phyloP scores from a whole-genome alignment of 2,888 invertebrate species.

The Heliconius sara region DNA sequence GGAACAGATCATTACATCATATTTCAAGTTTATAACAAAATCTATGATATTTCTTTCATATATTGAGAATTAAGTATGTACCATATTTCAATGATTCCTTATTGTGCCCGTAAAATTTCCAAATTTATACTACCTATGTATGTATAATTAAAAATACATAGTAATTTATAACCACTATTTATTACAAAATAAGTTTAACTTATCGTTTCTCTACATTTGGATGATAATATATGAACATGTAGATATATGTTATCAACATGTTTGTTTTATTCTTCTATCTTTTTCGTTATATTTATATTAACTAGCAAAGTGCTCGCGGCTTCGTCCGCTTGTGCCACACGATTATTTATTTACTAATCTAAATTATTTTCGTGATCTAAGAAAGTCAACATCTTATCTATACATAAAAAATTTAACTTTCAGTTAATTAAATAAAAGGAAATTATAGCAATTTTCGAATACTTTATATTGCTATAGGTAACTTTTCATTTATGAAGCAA shows the following conservation, averaged over 20 bases:
- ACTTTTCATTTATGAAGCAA: no score
- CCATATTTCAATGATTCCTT: no score
- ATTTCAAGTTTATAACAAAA: no score
- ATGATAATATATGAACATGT: background rate
- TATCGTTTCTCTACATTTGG: background rate
- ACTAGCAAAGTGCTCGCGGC: no score
- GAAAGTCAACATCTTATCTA: background rate
- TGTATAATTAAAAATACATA: background rate
- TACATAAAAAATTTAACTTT: background rate
- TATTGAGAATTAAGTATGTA: no score
- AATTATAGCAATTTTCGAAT: background rate
- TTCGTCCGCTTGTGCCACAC: no score
- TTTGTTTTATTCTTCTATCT: no score
- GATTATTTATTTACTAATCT: background rate
- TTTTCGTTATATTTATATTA: background rate
- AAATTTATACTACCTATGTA: no score
- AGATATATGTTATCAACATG: background rate
- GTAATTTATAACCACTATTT: background rate
- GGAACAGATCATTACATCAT: background rate
- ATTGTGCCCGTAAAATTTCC: no score
- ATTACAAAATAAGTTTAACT: background rate
- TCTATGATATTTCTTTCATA: background rate
- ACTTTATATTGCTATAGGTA: no score
- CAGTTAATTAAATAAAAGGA: background rate
- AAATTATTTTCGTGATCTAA: background rate